Base-by-base conservation (phyloP, 2,113 vertebrate genomes). In the Caloenas nicobarica region DNA sequence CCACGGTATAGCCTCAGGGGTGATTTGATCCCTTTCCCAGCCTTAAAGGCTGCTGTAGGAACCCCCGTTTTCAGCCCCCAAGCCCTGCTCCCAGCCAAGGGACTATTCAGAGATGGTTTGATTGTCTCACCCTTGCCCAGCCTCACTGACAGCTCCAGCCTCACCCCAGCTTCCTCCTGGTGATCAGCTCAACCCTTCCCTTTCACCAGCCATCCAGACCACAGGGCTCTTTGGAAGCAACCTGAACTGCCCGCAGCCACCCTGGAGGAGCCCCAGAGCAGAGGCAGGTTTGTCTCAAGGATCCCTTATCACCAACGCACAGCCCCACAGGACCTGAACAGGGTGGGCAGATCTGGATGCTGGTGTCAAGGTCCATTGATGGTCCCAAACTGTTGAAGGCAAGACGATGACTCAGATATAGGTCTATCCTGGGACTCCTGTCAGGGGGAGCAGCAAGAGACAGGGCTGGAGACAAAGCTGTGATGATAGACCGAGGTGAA, bases 361-460 rank as follows among this genome's bases (percentile, higher is more conserved):
- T 38, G 7, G 7, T 54, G 10, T 46, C 0, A 0, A 40, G 23
- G 11, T 46, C 44, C 13, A 22, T 56, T 3, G 1, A 26, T 11
- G 33, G 26, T 31, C 24, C 21, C n/a, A 65, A 50, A 26, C 18
- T 58, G 36, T 3, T 64, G 53, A 66, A 73, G 23, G 31, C 16
- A 72, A 53, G 3, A 13, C 28, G 12, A 31, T 25, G 31, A 13
- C 60, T 29, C 57, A 56, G 10, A 12, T 72, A 5, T 15, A 69
- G 18, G 6, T 72, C 44, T 86, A 0, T 28, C 34, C 33, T 38
- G 11, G 54, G 21, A 51, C 16, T 33, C 33, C 40, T 51, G 8
- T 19, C 12, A 40, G n/a, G 6, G 10, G 19, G 9, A 62, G 5
- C 71, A 86, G 24, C 38, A 34, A 85, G 36, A 88, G 26, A 21